Conservation (phyloP, 2,797 vertebrate species). For the Spondyliosoma cantharus region DNA sequence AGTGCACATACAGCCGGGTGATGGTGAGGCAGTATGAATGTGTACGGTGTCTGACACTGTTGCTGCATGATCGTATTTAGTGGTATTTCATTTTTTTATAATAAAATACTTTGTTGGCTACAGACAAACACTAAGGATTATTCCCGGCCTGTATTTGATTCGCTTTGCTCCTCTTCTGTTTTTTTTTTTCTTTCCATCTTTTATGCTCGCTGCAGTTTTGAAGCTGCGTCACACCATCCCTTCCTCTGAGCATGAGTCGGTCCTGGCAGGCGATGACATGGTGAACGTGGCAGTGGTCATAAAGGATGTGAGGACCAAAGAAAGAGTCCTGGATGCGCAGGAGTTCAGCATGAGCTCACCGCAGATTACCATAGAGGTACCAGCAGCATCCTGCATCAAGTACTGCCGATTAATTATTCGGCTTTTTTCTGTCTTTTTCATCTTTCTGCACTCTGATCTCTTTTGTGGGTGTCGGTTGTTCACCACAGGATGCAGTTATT, state of each 20-base stretch:
- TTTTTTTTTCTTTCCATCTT: not conserved
- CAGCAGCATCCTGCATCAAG: not conserved
- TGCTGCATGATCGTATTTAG: not conserved
- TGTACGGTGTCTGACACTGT: not conserved
- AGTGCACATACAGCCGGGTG: conserved; percentile 72
- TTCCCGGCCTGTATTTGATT: not conserved
- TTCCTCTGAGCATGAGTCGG: conserved; percentile 52
- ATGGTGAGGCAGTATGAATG: conserved; percentile 79
- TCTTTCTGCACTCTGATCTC: conserved; percentile 5
- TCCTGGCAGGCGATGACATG: conserved; percentile 60
- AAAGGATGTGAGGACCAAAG: conserved; percentile 63
- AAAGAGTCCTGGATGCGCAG: conserved; percentile 63
- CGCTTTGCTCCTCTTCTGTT: not conserved
- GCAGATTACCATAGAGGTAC: conserved; percentile 69
- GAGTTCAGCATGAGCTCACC: conserved; percentile 72
- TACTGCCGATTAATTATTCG: not conserved
- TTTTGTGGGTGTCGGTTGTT: not conserved
- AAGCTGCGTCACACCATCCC: conserved; percentile 59
- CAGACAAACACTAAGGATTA: not conserved
- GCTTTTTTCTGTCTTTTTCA: not conserved
- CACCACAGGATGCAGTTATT: conserved; percentile 13
- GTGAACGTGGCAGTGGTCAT: conserved; percentile 76
- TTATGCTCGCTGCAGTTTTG: conserved; percentile 48
- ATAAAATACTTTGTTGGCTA: too few species aligned
- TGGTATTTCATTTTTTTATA: not conserved